Base-by-base conservation (phyloP, 2,113 vertebrate species). In the Sturnira hondurensis region DNA sequence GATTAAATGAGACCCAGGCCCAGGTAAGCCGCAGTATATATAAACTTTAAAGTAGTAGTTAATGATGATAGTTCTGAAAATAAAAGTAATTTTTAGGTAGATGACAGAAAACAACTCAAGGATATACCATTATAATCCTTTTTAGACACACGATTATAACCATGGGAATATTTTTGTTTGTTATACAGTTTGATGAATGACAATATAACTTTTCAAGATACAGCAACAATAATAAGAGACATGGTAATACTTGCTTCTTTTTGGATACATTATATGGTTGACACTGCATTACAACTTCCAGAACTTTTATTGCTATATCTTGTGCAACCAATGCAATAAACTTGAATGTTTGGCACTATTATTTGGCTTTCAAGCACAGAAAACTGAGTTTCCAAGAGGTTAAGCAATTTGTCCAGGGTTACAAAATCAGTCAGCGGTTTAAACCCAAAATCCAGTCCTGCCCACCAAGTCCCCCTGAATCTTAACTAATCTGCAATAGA, bases 371-470 rank as follows among this genome's bases (percentile, higher is more conserved):
- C 38, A 41, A 81, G 41, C 36, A 87, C 33, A 88, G 70, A 61
- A 93, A 95, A 88, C 58, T 70, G 52, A 92, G 28, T 63, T 89
- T 92, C 86, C 90, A 89, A 85, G 36, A 86, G 28, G 11, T 88
- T 90, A 95, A 94, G 28, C 68, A 82, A 88, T 97, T 92, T 97
- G 41, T 88, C 41, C 52, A 84, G 89, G 67, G 61, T 86, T 73
- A 68, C 26, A 78, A 36, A 58, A 14, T 70, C 31, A 82, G 76
- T 43, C 36, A 78, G 36, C 63, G 12, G 12, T 82, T 96, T 95
- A 97, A 92, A 63, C 70, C 15, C 36, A 31, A 84, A 78, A 56
- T 16, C 13, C 74, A 36, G 67, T 41, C 41, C 26, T 14, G 11
- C 9, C 17, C 56, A 77, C 65, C 78, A 65, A 77, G 33, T 76